phyloP scores from a whole-genome alignment of 1,140 invertebrate genomes.

The Lucilia sericata region DNA sequence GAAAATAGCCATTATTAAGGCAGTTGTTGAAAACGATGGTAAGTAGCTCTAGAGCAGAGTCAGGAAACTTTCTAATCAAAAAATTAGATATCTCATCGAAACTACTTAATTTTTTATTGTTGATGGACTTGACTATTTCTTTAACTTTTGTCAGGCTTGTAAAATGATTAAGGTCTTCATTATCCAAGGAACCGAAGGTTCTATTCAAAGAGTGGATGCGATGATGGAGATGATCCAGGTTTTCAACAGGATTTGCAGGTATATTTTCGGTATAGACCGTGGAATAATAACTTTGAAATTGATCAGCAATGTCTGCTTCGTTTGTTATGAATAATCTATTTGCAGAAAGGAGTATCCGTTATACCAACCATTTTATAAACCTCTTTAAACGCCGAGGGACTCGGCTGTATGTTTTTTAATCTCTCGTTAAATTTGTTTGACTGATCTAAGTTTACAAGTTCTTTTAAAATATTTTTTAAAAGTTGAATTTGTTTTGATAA shows the following conservation, averaged over 20 bases:
- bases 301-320: not conserved
- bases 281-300: not conserved
- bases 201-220: not conserved
- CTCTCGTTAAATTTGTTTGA: not conserved
- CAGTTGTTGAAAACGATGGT: conserved; percentile 9
- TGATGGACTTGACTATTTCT: not conserved
- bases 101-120: conserved; percentile 18
- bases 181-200: not conserved
- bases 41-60: not conserved
- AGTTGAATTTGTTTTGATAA: conserved; percentile 17
- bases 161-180: not conserved
- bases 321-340: not conserved
- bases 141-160: not conserved
- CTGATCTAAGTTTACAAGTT: not conserved
- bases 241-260: not conserved
- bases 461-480: not conserved
- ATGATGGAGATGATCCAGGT: not conserved
- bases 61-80: not conserved
- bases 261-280: not conserved
- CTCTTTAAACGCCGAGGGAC: not conserved
- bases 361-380: not conserved
- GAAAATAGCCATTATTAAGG: too few relatives aligned
- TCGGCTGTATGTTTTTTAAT: not conserved
- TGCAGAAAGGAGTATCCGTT: not conserved
- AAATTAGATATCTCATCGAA: conserved; percentile 22